These are phyloP conservation scores for Arctia plantaginis DNA, from an alignment of 2,888 invertebrate genomes.

Conservation along the genomic window DNA sequence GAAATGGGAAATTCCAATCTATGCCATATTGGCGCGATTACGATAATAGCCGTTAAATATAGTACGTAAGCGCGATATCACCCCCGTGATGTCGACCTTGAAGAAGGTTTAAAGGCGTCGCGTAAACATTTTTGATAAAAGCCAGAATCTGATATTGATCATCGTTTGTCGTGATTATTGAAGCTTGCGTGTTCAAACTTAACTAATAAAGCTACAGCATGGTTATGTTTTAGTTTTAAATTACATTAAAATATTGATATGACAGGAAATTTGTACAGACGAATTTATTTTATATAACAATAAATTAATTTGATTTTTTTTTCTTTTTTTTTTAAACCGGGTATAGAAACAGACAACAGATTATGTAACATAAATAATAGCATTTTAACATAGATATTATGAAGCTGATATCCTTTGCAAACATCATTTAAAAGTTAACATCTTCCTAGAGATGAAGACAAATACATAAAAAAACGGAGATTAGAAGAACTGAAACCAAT, in stretches of 20 bases:
- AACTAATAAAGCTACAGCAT: background rate
- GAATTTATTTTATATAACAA: background rate
- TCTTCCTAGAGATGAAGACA: too few species aligned
- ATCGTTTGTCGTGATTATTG: background rate
- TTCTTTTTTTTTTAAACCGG: too few species aligned
- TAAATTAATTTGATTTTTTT: too few species aligned
- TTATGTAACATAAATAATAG: too few species aligned
- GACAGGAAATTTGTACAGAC: background rate
- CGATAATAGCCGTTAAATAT: background rate
- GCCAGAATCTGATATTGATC: background rate
- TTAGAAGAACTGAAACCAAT: too few species aligned
- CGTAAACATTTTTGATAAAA: background rate
- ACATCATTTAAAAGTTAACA: too few species aligned
- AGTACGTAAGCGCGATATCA: background rate
- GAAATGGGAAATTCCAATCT: background rate
- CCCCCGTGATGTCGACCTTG: conserved; percentile 1
- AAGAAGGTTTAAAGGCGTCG: background rate
- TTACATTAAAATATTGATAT: background rate
- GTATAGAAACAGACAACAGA: too few species aligned
- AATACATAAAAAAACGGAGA: too few species aligned
- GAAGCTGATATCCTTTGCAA: too few species aligned
- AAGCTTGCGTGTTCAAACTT: background rate
- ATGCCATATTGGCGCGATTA: background rate
- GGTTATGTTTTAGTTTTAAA: too few species aligned
- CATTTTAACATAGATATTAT: too few species aligned